Base-by-base conservation (phyloP, 2,797 vertebrate species). In the Myripristis murdjan region DNA sequence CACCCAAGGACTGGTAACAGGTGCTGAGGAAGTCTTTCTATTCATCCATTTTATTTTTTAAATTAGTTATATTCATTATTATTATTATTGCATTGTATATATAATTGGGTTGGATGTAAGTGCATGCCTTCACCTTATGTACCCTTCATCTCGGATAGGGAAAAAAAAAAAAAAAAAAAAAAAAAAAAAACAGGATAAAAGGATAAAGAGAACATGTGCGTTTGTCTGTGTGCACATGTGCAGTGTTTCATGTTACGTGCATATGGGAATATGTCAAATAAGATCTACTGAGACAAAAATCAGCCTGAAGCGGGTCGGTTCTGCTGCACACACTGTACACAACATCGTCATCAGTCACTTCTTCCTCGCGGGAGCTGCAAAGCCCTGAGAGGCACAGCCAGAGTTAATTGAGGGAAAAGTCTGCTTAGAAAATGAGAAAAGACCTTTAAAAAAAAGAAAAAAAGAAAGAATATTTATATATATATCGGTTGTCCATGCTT, bases 141-240 rank as follows among this genome's bases (percentile, higher is more conserved):
- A 7, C 24, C 46, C 11, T 31, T 56, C 7, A 28, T n/a, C n/a
- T n/a, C n/a, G n/a, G n/a, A n/a, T n/a, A n/a, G n/a, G n/a, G n/a
- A n/a, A n/a, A n/a, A n/a, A n/a, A n/a, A n/a, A n/a, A n/a, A n/a
- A n/a, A n/a, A n/a, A n/a, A n/a, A n/a, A n/a, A n/a, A n/a, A n/a
- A n/a, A n/a, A n/a, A n/a, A n/a, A n/a, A n/a, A n/a, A 16, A 20
- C 70, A 62, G 52, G 94, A 91, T 93, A 66, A 84, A 92, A 87
- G 90, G 82, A 92, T 79, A 20, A 16, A 41, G 26, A 23, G 1
- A 64, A 43, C 2, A 1, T 6, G 3, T 4, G 39, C 28, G 60
- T 23, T 22, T 26, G 7, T 31, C 24, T 64, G 43, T 69, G 8
- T 28, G 16, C 22, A 81, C 54, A 86, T 26, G 14, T 31, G 7